Percentiles rank a stretch among this genome's conserved stretches.
Conservation (phyloP, 2,888 invertebrate species). For the Erebia aethiops region DNA sequence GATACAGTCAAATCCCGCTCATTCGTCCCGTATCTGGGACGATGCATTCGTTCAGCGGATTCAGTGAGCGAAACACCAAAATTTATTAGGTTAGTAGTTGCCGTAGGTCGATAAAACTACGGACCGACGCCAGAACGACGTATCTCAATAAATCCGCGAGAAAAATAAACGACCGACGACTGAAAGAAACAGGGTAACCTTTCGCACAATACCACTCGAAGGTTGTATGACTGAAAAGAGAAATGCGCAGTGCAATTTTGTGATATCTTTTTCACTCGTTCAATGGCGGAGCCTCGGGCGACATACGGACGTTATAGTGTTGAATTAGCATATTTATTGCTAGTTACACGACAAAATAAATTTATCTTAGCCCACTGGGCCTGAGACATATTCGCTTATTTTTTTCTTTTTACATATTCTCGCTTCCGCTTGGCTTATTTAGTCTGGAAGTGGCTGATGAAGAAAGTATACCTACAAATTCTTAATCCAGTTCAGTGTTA, state of each 20-base stretch:
- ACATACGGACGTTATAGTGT: constrained; percentile 81
- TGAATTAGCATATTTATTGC: constrained; percentile 82
- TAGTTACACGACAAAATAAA: constrained; percentile 78
- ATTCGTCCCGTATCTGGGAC: constrained; percentile 72
- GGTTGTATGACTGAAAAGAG: constrained; percentile 78
- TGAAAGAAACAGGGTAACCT: constrained; percentile 69
- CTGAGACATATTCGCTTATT: constrained; percentile 59
- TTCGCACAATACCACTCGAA: constrained; percentile 62
- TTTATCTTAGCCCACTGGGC: constrained; percentile 75
- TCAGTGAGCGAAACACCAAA: constrained; percentile 82
- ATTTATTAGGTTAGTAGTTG: constrained; percentile 83
- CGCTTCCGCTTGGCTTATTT: constrained; percentile 49
- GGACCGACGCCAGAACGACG: constrained; percentile 63
- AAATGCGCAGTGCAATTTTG: constrained; percentile 82
- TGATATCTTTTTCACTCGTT: constrained; percentile 82
- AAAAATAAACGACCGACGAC: constrained; percentile 71
- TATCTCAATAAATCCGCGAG: constrained; percentile 64
- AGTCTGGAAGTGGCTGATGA: constrained; percentile 48
- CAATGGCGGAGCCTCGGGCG: constrained; percentile 72
- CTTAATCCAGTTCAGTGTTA: not conserved
- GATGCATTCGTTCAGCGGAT: constrained; percentile 81
- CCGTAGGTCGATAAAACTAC: constrained; percentile 82
- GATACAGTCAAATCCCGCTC: constrained; percentile 67
- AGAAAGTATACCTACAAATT: not conserved
- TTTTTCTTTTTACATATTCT: constrained; percentile 57